Base-by-base conservation (phyloP, 2,797 vertebrate species). In the Pristis pectinata region DNA sequence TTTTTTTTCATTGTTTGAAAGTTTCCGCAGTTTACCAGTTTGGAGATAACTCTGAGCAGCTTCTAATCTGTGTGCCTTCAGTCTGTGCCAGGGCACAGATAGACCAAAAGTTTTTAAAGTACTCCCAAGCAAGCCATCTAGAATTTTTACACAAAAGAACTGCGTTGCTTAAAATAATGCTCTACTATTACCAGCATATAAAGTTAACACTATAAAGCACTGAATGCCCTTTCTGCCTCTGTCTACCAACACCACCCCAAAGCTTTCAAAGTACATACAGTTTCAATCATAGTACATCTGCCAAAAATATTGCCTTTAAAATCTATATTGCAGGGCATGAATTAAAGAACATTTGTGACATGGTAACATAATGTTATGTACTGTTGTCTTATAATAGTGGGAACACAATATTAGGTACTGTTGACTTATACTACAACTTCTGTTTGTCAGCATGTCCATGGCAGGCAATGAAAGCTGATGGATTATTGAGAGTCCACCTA, bases 281-380 rank as follows among this genome's bases (percentile, higher is more conserved):
- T 76, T 94, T 94, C 27, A 53, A 74, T 94, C 70, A 94, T 76
- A 94, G 67, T 94, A 76, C 70, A 53, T 56, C 92, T 94, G 92
- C 41, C 92, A 76, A 94, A 72, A 53, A 8, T 94, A 56, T 94
- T 94, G 49, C 72, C 92, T 94, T 27, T 56, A 56, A 76, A 94
- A 94, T 94, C 92, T 76, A 70, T 34, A 94, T 53, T 19, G 92
- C 92, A 53, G 44, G 70, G 41, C 70, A 53, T 74, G 67, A 17
- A 34, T 72, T 74, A 15, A 44, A 93, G 92, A 30, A 56, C 3
- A 56, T 3, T 13, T 56, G 92, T n/a, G 72, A 56, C n/a, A 44
- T 27, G 44, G 91, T 24, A 72, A 44, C 41, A 64, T 67, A 53
- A 13, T n/a, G 41, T 92, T 41, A 61, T 9, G 15, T 61, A 49